Base-by-base conservation (phyloP, 2,888 invertebrate genomes). In the Lasioglossum lativentre region DNA sequence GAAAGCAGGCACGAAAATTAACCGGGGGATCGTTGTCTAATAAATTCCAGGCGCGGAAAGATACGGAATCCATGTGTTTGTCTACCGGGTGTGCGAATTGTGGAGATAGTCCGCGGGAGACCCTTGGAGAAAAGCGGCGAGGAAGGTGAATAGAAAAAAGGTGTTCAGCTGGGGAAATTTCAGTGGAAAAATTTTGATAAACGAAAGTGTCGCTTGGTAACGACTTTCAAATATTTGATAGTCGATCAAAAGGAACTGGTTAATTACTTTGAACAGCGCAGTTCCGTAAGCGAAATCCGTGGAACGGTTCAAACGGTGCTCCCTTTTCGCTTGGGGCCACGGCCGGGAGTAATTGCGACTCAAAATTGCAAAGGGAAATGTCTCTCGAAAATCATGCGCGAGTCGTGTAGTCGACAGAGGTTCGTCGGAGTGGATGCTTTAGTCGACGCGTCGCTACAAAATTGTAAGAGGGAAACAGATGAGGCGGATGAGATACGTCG, bases 391-490 rank as follows among this genome's bases (percentile, higher is more conserved):
- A 71, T 84, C 59, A 85, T 68, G 34, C 23, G 27, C 73, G 45
- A 42, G 68, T 83, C 72, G 75, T 84, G 70, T 74, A 59, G 68
- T 10, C 42, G 30, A 34, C 34, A 3, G 14, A 14, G 42, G 30
- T 63, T 59, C 77, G 70, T 34, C 77, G 42, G 40, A 79, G 70
- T 85, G 52, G 75, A 66, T 71, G 66, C 73, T n/a, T 68, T 56
- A 68, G 85, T 77, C 74, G 66, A 77, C 73, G 74, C 77, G 71
- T 40, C 56, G 86, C 74, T 77, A 80, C 70, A 77, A 80, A 84
- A 86, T 77, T 63, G 86, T 56, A 4, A n/a, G 80, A 45, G 70
- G 78, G 75, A 76, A 73, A 86, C 78, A 86, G 75, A 82, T 72
- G 82, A 78, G 70, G 76, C 40, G 78, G 78, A 74, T 47, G 81